These are phyloP conservation scores for Samia ricini DNA, from an alignment of 1,140 invertebrate species.

Conservation along the genomic window DNA sequence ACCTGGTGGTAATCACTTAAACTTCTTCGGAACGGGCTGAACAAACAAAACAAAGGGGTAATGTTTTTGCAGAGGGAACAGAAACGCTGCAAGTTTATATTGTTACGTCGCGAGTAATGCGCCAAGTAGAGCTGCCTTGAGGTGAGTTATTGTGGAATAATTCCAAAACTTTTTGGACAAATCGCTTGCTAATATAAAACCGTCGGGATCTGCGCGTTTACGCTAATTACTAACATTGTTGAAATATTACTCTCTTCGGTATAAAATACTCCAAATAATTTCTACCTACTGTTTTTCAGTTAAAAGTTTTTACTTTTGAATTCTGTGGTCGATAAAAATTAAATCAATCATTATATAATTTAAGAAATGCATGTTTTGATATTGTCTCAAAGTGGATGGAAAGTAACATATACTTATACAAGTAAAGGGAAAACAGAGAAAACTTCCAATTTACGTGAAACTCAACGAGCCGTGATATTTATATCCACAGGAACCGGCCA, in stretches of 20 bases:
- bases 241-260: not conserved
- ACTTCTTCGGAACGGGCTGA: not conserved
- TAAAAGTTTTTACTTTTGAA: no score
- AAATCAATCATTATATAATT: no score
- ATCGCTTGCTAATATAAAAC: not conserved
- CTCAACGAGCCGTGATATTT: conserved; percentile 22
- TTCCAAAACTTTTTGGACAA: not conserved
- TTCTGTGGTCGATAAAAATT: no score
- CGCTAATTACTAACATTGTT: not conserved
- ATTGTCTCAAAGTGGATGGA: not conserved
- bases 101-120: not conserved
- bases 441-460: not conserved
- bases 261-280: not conserved
- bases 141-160: not conserved
- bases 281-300: not conserved
- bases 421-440: not conserved
- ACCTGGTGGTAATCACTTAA: not conserved
- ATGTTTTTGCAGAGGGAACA: not conserved
- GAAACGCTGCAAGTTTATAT: not conserved
- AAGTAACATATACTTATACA: not conserved
- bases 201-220: not conserved
- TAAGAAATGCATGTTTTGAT: no score
- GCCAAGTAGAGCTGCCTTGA: not conserved
- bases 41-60: not conserved
- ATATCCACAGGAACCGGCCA: conserved; percentile 3